Conservation (phyloP, 2,797 vertebrate genomes). For the Anguilla pacifica region DNA sequence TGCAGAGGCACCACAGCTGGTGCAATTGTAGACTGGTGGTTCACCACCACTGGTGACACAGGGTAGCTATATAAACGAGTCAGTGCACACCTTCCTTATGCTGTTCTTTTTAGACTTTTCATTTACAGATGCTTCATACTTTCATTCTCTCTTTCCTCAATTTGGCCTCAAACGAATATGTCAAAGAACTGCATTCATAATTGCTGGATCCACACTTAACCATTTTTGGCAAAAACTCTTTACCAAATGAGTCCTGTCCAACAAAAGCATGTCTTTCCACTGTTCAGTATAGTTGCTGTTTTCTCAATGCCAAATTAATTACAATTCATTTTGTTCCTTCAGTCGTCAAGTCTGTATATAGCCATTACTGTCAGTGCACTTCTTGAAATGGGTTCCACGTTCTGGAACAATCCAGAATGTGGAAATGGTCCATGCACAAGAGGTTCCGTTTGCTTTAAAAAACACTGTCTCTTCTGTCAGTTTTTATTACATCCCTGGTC, state of each 20-base stretch:
- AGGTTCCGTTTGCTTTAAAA: constrained; percentile 6
- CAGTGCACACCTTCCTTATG: background rate
- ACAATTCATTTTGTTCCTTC: background rate
- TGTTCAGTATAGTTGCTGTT: background rate
- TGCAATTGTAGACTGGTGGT: background rate
- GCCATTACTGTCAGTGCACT: background rate
- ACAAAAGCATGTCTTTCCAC: background rate
- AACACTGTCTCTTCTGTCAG: background rate
- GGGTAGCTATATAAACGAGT: background rate
- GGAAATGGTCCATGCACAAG: background rate
- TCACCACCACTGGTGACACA: background rate
- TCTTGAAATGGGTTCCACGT: constrained; percentile 5
- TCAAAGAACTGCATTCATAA: background rate
- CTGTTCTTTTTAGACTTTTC: background rate
- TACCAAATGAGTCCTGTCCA: background rate
- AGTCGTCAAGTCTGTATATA: background rate
- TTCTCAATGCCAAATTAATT: background rate
- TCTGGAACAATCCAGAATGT: background rate
- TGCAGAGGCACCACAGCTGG: too few species aligned
- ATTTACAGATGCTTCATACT: background rate
- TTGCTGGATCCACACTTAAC: background rate
- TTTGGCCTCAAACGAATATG: background rate
- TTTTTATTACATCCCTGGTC: background rate
- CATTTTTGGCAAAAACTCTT: background rate
- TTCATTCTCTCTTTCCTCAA: background rate